Percentiles rank a stretch among this genome's conserved stretches.
Conservation (phyloP, 1,140 invertebrate species). For the Spodoptera frugiperda region DNA sequence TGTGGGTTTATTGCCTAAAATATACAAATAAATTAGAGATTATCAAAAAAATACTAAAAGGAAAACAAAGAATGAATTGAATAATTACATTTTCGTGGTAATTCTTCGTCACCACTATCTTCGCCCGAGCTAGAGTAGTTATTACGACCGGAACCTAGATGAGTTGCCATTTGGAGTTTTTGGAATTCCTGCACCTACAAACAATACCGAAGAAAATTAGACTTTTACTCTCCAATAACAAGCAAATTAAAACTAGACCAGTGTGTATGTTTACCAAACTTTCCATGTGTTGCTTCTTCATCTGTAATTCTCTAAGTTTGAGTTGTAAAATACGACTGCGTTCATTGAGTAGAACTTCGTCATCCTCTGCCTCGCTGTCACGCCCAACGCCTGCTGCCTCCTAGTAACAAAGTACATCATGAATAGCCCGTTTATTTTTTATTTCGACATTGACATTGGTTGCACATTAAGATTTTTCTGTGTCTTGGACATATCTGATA, state of each 20-base stretch:
- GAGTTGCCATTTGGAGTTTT: slow-evolving; percentile 81
- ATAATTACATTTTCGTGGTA: slow-evolving; percentile 70
- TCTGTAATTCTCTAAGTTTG: slow-evolving; percentile 77
- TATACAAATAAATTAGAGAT: slow-evolving; percentile 5
- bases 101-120: slow-evolving; percentile 74
- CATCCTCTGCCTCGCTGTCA: slow-evolving; percentile 75
- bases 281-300: slow-evolving; percentile 84
- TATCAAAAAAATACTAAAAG: slow-evolving; percentile 2
- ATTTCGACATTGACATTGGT: too few relatives aligned
- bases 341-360: slow-evolving; percentile 67
- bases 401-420: slow-evolving; percentile 44
- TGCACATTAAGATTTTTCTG: too few relatives aligned
- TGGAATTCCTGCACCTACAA: slow-evolving; percentile 82
- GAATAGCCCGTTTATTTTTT: neutral
- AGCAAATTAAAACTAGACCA: too few relatives aligned
- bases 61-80: too few relatives aligned
- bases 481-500: too few relatives aligned
- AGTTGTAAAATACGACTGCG: slow-evolving; percentile 67
- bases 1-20: slow-evolving; percentile 73
- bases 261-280: slow-evolving; percentile 70
- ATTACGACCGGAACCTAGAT: slow-evolving; percentile 70
- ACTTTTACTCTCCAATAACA: neutral
- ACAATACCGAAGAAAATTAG: slow-evolving; percentile 39
- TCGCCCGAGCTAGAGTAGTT: slow-evolving; percentile 79
- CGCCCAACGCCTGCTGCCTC: slow-evolving; percentile 67